phyloP scores from a whole-genome alignment of 2,113 vertebrate genomes.

The Eurystomus gularis region DNA sequence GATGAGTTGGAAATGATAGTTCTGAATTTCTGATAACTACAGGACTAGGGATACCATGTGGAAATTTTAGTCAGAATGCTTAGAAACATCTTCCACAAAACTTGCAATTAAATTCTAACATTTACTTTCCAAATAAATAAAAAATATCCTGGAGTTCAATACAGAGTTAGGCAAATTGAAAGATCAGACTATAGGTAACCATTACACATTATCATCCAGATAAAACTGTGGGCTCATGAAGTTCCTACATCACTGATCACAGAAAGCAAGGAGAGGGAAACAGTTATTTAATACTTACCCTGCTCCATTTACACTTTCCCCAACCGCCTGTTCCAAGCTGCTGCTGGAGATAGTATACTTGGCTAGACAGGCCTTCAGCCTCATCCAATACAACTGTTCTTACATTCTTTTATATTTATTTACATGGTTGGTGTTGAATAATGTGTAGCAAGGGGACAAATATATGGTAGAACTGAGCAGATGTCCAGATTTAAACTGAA shows the following conservation, averaged over 20 bases:
- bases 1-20: not conserved
- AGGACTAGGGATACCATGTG: not conserved
- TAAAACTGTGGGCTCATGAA: not conserved
- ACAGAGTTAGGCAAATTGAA: not conserved
- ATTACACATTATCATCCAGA: not conserved
- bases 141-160: not conserved
- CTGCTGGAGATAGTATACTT: not conserved
- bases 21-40: not conserved
- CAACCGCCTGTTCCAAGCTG: not conserved
- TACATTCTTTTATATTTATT: not conserved
- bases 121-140: not conserved
- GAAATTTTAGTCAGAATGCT: not conserved
- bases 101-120: not conserved
- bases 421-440: not conserved
- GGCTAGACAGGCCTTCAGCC: not conserved
- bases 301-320: not conserved
- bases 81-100: not conserved
- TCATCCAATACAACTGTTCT: slow-evolving; percentile 1
- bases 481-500: not conserved
- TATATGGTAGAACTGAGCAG: not conserved
- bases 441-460: not conserved
- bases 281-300: not conserved
- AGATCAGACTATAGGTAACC: not conserved
- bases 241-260: not conserved
- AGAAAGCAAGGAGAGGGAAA: not conserved